Evolutionary conservation across 2,888 invertebrate species (phyloP).

Genomic region (Heterodera filipjevi): DNA sequence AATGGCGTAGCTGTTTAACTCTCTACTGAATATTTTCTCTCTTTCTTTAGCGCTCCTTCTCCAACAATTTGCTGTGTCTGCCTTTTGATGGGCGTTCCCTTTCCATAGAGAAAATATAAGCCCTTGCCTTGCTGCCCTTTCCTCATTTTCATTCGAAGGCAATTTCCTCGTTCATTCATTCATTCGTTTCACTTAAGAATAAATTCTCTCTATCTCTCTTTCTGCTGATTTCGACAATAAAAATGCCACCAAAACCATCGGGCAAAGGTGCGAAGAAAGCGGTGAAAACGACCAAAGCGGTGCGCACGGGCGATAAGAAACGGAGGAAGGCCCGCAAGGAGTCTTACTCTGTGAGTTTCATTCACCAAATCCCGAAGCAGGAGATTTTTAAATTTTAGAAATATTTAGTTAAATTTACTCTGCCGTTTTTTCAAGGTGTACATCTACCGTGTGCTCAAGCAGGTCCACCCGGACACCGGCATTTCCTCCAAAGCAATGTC

Average conservation of each 20-base stretch:
- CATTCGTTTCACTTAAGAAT: not conserved
- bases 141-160: conserved; percentile 6
- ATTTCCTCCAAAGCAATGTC: conserved; percentile 75
- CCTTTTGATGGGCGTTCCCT: not conserved
- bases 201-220: no score
- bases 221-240: not conserved
- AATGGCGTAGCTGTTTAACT: no score
- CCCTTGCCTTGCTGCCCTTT: not conserved
- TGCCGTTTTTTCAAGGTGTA: conserved; percentile 60
- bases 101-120: not conserved
- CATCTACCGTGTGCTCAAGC: conserved; percentile 73
- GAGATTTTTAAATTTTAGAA: no score
- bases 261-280: conserved; percentile 64
- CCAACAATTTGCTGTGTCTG: no score
- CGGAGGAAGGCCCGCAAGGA: conserved; percentile 55
- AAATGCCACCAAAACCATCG: conserved; percentile 35
- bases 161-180: not conserved
- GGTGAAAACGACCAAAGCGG: conserved; percentile 56
- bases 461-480: conserved; percentile 72
- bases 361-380: conserved; percentile 73
- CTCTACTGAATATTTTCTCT: no score
- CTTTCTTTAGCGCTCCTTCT: no score
- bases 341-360: conserved; percentile 66
- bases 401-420: conserved; percentile 31
- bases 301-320: conserved; percentile 58